These are phyloP conservation scores for Silvanus unidentatus DNA, from an alignment of 2,888 invertebrate genomes.

Conservation along the genomic window DNA sequence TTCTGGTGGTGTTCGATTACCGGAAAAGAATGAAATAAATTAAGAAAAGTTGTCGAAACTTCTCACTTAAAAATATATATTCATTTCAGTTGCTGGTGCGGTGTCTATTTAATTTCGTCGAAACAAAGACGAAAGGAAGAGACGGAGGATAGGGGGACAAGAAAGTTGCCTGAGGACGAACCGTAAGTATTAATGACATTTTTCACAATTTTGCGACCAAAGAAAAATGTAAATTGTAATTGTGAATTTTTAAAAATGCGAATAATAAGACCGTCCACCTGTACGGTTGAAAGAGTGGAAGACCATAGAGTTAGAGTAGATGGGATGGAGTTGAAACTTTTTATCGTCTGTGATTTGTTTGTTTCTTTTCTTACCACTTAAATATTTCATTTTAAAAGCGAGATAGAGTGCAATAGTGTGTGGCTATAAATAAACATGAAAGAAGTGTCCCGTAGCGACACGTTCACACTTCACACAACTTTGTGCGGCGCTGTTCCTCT, in stretches of 20 bases:
- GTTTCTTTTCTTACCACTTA: neutral
- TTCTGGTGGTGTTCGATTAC: neutral
- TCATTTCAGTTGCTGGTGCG: neutral
- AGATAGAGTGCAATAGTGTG: conserved; percentile 1
- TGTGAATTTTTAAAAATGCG: too few relatives aligned
- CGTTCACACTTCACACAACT: conserved; percentile 36
- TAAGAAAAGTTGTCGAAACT: conserved; percentile 3
- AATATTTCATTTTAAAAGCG: conserved; percentile 2
- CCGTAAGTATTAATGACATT: too few relatives aligned
- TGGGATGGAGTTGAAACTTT: neutral
- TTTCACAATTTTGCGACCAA: too few relatives aligned
- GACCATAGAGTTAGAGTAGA: too few relatives aligned
- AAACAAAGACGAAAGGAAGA: neutral
- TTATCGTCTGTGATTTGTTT: conserved; percentile 1
- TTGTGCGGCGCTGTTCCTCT: conserved; percentile 15
- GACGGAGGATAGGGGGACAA: too few relatives aligned
- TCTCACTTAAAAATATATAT: neutral
- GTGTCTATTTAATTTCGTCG: neutral
- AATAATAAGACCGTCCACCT: too few relatives aligned
- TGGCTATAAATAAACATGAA: conserved; percentile 22
- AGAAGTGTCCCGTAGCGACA: conserved; percentile 27
- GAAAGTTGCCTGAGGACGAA: too few relatives aligned
- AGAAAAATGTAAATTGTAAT: too few relatives aligned
- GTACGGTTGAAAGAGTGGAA: too few relatives aligned
- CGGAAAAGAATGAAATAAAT: neutral